Base-by-base conservation (phyloP, 2,797 vertebrate species). In the Odontamblyopus rebecca region DNA sequence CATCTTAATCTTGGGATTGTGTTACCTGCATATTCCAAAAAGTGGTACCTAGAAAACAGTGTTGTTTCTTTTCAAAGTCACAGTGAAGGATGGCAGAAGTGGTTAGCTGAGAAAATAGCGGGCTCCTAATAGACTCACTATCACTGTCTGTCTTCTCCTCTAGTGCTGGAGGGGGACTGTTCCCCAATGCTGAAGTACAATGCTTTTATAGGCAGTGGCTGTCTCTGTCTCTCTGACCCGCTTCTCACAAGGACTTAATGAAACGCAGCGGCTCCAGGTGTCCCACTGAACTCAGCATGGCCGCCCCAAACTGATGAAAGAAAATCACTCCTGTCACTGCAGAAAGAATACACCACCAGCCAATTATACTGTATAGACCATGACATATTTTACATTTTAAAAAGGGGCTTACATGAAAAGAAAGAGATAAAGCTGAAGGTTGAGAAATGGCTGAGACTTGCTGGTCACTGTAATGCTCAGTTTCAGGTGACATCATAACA, bases 231-330 rank as follows among this genome's bases (percentile, higher is more conserved):
- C 61, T 1, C 83, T 86, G 90, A 84, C 87, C 90, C 8, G 79
- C 78, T 88, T 86, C 82, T 82, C 78, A 80, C 75, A 82, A 83
- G 80, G 84, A 82, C 77, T 82, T 90, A 87, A 91, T 90, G 87
- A 86, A 89, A 86, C 71, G 38, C 73, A 77, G 75, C 71, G 73
- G 81, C 77, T 70, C 70, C 75, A 66, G 78, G 71, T 82, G 86
- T 89, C 89, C 89, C 83, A 83, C 85, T 89, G 89, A 92, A 90
- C 87, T 86, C 75, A 6, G 82, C 71, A 11, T 77, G 85, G 85
- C 82, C 89, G 85, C 82, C 76, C 76, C 78, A 81, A 80, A 84
- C 78, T 77, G 85, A 89, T 90, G 82, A 92, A 89, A 90, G 82
- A 67, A 89, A 89, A 87, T 88, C 77, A 85, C 88, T 85, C 76